Evolutionary conservation across 2,888 invertebrate genomes (phyloP), one percentile per base, ranked within the genome.

Genomic region (Idaea dimidiata): DNA sequence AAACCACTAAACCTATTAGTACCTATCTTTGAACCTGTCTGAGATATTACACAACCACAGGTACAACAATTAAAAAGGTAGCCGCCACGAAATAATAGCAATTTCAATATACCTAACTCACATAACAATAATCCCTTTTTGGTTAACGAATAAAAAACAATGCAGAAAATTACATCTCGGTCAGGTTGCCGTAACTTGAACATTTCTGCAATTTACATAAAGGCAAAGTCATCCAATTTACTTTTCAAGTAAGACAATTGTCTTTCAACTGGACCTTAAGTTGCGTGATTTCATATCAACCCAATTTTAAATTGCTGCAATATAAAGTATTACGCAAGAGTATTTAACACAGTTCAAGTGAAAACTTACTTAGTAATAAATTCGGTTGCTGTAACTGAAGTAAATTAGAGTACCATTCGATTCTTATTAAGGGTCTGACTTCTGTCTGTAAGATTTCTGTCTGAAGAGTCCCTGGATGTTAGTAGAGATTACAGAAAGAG

Each of bases 141-240:
- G 32, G 59, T 16, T 24, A 24, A 24, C 24, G 24, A 33, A 33
- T 14, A 14, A 43, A 43, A 43, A 43, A 43, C 43, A 43, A 43
- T 43, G 43, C 43, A 43, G 43, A 43, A 43, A 43, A 43, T 43
- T 14, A 43, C 10, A 3, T 43, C 14, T 54, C 56, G 53, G 16
- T 62, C 59, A 59, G 58, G 58, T 33, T 59, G 55, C 32, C 59
- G 58, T 33, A 60, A 60, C 58, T 17, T 43, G 63, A 58, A 55
- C 59, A 63, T 54, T 60, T 60, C 62, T 62, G 56, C 43, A 70
- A 75, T 77, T 77, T 79, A 70, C 78, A 75, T 74, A 77, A 77
- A 43, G 43, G 14, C 43, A 43, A 43, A 43, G 66, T 63, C 69
- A 71, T 66, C 72, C 72, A 78, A 75, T 79, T 79, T 77, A 65